These are phyloP conservation scores for Trachymyrmex septentrionalis DNA, from an alignment of 1,140 invertebrate species.

Conservation along the genomic window DNA sequence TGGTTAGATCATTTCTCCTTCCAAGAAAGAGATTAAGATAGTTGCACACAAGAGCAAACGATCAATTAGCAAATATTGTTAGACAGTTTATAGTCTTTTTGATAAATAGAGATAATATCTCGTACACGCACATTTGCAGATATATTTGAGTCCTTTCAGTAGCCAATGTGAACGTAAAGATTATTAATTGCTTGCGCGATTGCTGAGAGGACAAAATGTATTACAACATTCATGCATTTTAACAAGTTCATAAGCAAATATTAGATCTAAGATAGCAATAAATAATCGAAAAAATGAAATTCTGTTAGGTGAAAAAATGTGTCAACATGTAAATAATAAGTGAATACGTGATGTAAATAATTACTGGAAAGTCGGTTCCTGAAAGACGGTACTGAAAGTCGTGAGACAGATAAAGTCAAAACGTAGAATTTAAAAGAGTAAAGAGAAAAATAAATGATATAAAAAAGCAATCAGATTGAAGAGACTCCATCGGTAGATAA, in stretches of 20 bases:
- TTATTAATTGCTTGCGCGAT: conserved; percentile 16
- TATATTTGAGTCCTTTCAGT: neutral
- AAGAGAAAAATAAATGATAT: too few relatives aligned
- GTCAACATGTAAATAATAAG: too few relatives aligned
- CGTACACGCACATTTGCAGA: neutral
- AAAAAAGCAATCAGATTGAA: too few relatives aligned
- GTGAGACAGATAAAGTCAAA: too few relatives aligned
- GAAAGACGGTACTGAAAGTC: too few relatives aligned
- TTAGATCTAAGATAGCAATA: too few relatives aligned
- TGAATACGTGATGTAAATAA: too few relatives aligned
- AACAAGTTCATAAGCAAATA: neutral
- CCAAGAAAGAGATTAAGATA: conserved; percentile 45
- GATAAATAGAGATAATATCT: conserved; percentile 3
- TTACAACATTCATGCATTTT: neutral
- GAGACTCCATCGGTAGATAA: too few relatives aligned
- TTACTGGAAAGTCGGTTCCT: too few relatives aligned
- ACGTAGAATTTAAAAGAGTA: too few relatives aligned
- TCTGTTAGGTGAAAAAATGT: too few relatives aligned
- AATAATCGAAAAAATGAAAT: too few relatives aligned
- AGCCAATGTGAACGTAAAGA: neutral
- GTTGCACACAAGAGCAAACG: conserved; percentile 4
- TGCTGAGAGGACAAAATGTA: neutral
- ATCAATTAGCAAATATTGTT: conserved; percentile 34
- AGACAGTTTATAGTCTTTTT: conserved; percentile 11
- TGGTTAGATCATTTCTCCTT: conserved; percentile 28